These are phyloP conservation scores for Emys orbicularis DNA, from an alignment of 2,797 vertebrate genomes.

Conservation along the genomic window DNA sequence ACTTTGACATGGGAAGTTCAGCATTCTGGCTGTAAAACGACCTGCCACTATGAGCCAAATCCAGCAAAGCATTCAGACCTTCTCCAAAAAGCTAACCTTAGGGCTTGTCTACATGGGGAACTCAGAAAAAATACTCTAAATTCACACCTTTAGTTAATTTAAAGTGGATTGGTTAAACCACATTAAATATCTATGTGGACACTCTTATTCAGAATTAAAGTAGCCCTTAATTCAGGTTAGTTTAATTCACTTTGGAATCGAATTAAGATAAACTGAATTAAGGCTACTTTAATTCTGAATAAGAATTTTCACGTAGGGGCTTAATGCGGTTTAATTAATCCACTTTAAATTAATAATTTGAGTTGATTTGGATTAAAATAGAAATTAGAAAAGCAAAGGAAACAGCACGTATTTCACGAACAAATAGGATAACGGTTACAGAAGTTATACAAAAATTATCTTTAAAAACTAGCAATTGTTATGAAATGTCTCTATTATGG, in stretches of 20 bases:
- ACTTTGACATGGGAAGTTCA: background rate
- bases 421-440: no score
- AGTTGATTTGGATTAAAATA: background rate
- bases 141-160: background rate
- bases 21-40: background rate
- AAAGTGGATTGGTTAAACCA: background rate
- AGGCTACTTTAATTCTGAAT: background rate
- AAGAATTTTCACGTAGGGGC: background rate
- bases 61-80: background rate
- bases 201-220: background rate
- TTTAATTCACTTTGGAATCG: background rate
- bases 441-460: no score
- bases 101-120: background rate
- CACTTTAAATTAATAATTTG: background rate
- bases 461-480: no score
- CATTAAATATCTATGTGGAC: background rate
- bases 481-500: no score
- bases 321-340: background rate
- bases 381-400: no score
- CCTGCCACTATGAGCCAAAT: background rate
- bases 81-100: background rate
- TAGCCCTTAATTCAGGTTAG: background rate
- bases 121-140: background rate
- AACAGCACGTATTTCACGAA: no score
- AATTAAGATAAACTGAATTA: background rate